phyloP scores from a whole-genome alignment of 2,113 vertebrate genomes.

The Sitta europaea region DNA sequence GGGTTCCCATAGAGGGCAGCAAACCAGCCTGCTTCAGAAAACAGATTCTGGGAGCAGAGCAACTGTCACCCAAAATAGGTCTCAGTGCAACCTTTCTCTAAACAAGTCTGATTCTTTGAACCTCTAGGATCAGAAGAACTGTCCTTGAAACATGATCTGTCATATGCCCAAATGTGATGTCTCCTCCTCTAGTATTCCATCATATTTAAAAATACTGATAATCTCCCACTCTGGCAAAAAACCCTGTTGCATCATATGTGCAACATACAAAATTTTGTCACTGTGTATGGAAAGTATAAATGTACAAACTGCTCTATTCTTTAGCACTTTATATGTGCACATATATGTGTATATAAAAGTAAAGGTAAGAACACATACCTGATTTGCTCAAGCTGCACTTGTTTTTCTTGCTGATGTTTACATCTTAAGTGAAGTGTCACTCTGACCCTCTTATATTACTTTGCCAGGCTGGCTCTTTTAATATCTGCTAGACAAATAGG shows the following conservation, averaged over 20 bases:
- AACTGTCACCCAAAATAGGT: background rate
- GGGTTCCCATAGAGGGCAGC: background rate
- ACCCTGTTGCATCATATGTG: background rate
- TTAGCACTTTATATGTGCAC: background rate
- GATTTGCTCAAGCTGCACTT: background rate
- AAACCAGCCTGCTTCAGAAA: background rate
- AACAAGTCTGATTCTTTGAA: background rate
- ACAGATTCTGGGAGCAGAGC: background rate
- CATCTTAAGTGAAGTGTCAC: background rate
- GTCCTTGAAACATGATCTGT: background rate
- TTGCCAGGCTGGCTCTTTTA: background rate
- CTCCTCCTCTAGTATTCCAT: background rate
- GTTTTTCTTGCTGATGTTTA: background rate
- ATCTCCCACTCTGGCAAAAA: background rate
- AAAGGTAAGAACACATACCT: background rate
- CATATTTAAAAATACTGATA: background rate
- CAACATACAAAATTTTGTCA: background rate
- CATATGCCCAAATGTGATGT: background rate
- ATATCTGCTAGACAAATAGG: background rate
- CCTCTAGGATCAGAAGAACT: background rate
- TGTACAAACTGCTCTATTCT: background rate
- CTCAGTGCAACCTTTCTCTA: background rate
- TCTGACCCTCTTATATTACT: background rate
- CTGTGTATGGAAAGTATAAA: background rate
- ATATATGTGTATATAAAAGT: background rate